Conservation (phyloP, 1,140 invertebrate genomes). For the Cydia pomonella region DNA sequence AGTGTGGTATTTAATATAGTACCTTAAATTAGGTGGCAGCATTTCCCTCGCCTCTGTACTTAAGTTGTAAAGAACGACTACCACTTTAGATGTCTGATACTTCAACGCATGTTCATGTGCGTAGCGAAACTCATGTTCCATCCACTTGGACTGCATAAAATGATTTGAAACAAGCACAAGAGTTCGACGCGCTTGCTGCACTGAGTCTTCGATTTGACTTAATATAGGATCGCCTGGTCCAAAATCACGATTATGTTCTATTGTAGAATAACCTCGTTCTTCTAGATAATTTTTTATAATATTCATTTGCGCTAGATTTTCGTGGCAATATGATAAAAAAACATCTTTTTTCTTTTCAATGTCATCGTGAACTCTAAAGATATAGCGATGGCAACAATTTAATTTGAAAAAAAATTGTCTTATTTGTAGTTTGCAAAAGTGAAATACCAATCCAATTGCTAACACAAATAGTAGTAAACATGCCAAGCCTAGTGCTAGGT, state of each 20-base stretch:
- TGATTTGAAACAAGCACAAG: constrained; percentile 90
- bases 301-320: constrained; percentile 84
- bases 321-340: constrained; percentile 91
- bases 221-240: constrained; percentile 87
- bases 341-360: constrained; percentile 85
- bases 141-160: constrained; percentile 91
- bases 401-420: not conserved
- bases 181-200: constrained; percentile 88
- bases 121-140: constrained; percentile 88
- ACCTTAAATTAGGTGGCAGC: constrained; percentile 87
- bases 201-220: constrained; percentile 87
- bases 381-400: not conserved
- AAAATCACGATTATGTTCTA: constrained; percentile 91
- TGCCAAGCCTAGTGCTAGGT: not conserved
- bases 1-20: constrained; percentile 90
- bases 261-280: constrained; percentile 54
- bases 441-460: no score
- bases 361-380: not conserved
- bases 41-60: constrained; percentile 82
- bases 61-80: constrained; percentile 75
- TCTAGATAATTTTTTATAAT: constrained; percentile 83
- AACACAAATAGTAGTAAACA: not conserved
- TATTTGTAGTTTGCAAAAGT: not conserved
- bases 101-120: constrained; percentile 88
- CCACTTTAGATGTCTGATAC: not conserved